phyloP scores from a whole-genome alignment of 2,113 vertebrate species.

The Petaurus breviceps region DNA sequence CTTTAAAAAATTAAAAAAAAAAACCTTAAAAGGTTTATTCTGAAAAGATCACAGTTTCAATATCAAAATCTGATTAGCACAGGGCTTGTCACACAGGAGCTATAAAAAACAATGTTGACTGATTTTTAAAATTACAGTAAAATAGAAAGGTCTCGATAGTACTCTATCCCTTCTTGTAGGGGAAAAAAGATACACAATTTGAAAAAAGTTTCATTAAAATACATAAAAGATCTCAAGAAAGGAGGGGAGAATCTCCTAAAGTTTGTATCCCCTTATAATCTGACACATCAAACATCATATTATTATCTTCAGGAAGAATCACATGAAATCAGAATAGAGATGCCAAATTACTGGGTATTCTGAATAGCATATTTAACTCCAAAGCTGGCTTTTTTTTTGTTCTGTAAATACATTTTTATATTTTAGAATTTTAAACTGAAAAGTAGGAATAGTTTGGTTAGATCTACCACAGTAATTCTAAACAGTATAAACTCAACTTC shows the following conservation, averaged over 20 bases:
- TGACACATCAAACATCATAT: too few relatives aligned
- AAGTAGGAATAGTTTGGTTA: background rate
- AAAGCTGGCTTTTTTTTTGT: background rate
- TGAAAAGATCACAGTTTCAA: background rate
- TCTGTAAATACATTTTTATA: conserved; percentile 5
- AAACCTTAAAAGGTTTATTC: background rate
- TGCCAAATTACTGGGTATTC: background rate
- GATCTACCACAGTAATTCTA: conserved; percentile 10
- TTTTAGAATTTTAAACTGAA: conserved; percentile 19
- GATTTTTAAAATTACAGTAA: conserved; percentile 32
- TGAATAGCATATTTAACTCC: background rate
- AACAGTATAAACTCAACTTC: background rate
- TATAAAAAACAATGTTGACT: background rate
- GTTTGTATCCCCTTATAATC: background rate
- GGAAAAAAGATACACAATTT: background rate
- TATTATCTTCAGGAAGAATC: conserved; percentile 12
- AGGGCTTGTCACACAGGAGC: background rate
- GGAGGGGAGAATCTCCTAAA: conserved; percentile 3
- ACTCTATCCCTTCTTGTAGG: background rate
- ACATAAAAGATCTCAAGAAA: background rate
- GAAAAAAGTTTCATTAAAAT: too few relatives aligned
- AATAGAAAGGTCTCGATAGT: background rate
- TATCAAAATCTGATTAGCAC: background rate
- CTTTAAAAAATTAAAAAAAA: too few relatives aligned
- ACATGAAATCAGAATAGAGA: background rate